These are phyloP conservation scores for Lacanobia wlatinum DNA, from an alignment of 2,888 invertebrate species.

Conservation along the genomic window DNA sequence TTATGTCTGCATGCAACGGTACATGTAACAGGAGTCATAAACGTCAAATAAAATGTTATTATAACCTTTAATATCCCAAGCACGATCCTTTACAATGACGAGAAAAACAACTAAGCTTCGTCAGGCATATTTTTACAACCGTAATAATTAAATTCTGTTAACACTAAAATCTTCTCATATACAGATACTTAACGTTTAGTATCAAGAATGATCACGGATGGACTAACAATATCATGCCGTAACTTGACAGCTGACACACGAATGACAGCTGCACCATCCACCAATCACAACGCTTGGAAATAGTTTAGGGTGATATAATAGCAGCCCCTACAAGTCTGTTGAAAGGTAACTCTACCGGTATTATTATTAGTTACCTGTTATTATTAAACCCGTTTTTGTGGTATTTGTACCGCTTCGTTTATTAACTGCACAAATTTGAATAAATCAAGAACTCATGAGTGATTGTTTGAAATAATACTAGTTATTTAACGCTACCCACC, in stretches of 20 bases:
- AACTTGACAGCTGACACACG: not conserved
- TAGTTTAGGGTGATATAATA: constrained; percentile 18
- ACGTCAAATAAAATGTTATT: not conserved
- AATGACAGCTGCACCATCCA: constrained; percentile 25
- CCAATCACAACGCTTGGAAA: constrained; percentile 11
- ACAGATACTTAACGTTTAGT: not conserved
- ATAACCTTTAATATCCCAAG: not conserved
- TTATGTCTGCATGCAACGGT: not conserved
- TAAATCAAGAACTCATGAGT: not conserved
- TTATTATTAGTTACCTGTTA: constrained; percentile 14
- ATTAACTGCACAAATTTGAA: not conserved
- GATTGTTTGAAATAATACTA: not conserved
- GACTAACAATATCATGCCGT: not conserved
- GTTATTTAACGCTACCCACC: not conserved
- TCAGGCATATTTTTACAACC: not conserved
- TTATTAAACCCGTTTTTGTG: not conserved
- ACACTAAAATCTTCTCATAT: not conserved
- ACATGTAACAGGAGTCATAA: not conserved
- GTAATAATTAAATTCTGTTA: not conserved
- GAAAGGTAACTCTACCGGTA: constrained; percentile 2
- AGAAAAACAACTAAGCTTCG: not conserved
- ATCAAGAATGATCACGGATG: not conserved
- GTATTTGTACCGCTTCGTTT: not conserved
- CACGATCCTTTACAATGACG: not conserved
- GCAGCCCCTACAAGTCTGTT: not conserved